These are phyloP conservation scores for Phania funesta DNA, from an alignment of 2,888 invertebrate genomes.

Conservation along the genomic window DNA sequence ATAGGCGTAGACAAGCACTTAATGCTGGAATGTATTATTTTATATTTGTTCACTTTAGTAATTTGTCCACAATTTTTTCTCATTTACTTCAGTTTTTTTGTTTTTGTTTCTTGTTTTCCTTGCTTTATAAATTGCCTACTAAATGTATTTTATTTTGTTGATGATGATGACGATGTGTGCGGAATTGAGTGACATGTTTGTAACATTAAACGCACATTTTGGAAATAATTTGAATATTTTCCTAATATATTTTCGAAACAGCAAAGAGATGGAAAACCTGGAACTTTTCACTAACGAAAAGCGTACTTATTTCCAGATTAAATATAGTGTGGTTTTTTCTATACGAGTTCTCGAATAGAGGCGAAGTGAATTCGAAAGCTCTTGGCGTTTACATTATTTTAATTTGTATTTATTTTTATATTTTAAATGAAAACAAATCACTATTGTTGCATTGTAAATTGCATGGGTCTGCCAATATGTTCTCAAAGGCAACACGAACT, in stretches of 20 bases:
- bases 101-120: background rate
- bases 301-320: too few relatives aligned
- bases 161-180: constrained; percentile 22
- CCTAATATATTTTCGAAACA: constrained; percentile 4
- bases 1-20: constrained; percentile 34
- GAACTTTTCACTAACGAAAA: too few relatives aligned
- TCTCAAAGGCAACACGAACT: too few relatives aligned
- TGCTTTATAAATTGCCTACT: constrained; percentile 20
- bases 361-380: too few relatives aligned
- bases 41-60: background rate
- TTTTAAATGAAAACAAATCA: too few relatives aligned
- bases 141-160: constrained; percentile 14
- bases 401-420: too few relatives aligned
- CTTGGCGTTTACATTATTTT: too few relatives aligned
- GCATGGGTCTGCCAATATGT: too few relatives aligned
- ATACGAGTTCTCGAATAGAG: too few relatives aligned
- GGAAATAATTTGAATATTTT: constrained; percentile 48
- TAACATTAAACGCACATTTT: constrained; percentile 48
- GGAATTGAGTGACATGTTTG: constrained; percentile 54
- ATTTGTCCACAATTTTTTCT: background rate
- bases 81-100: background rate
- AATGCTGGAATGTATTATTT: background rate
- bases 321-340: too few relatives aligned
- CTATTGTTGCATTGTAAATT: too few relatives aligned
- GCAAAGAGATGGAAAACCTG: too few relatives aligned